These are phyloP conservation scores for Lysandra coridon DNA, from an alignment of 2,888 invertebrate species.

Conservation along the genomic window DNA sequence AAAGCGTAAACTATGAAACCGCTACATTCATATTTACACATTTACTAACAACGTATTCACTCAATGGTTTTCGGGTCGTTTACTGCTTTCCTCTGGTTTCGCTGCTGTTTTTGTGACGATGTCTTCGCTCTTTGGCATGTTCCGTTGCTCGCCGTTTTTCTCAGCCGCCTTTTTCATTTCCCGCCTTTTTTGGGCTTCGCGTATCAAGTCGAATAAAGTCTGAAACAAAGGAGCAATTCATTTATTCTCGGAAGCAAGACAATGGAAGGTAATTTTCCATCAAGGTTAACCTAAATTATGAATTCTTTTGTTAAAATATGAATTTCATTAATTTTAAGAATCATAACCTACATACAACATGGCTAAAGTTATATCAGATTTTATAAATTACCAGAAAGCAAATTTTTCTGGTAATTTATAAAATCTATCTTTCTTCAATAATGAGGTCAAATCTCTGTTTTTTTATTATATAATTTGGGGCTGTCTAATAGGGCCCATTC, in stretches of 20 bases:
- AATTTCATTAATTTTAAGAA: not conserved
- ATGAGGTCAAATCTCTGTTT: too few species aligned
- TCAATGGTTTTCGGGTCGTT: constrained; percentile 69
- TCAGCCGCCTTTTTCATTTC: constrained; percentile 63
- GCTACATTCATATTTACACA: constrained; percentile 45
- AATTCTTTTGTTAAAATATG: constrained; percentile 18
- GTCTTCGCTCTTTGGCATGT: constrained; percentile 57
- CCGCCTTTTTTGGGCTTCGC: constrained; percentile 69
- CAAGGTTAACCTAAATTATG: not conserved
- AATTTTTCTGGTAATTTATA: too few species aligned
- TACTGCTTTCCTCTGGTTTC: constrained; percentile 49
- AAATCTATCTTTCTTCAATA: too few species aligned
- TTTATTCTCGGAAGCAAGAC: not conserved
- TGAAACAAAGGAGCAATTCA: constrained; percentile 47
- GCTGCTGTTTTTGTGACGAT: constrained; percentile 53
- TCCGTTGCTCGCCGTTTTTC: constrained; percentile 49
- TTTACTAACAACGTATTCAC: constrained; percentile 42
- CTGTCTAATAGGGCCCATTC: too few species aligned
- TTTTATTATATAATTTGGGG: too few species aligned
- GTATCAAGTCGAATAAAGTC: constrained; percentile 72
- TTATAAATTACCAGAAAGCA: not conserved
- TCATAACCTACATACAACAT: not conserved
- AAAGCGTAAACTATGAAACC: constrained; percentile 40
- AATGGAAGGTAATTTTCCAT: constrained; percentile 8
- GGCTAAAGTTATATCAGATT: not conserved